Base-by-base conservation (phyloP, 2,888 invertebrate genomes). In the Asteroscopus sphinx region DNA sequence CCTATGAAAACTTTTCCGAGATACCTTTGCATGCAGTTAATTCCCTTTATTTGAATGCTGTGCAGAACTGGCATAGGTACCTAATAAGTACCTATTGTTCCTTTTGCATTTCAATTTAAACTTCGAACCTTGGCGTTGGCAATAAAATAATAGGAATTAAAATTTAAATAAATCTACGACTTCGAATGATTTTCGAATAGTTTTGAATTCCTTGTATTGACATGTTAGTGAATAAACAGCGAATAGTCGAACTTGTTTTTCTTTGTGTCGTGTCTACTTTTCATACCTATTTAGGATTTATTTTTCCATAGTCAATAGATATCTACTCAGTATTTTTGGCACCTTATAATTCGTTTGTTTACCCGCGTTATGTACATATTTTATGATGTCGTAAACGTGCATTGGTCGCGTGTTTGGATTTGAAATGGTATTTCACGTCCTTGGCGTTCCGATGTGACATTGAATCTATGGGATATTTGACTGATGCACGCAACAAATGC, bases 351-450 rank as follows among this genome's bases (percentile, higher is more conserved):
- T 17, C 7, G 12, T 41, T 58, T 37, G 32, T 51, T 40, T 33
- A 42, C 36, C 35, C 12, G 40, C 21, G 40, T 32, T 39, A 35
- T 0, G n/a, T 35, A 40, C 36, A 41, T 36, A 67, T 67, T 60
- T 49, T 44, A 49, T 32, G 44, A 40, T n/a, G 37, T 51, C 36
- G 40, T 64, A 59, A 68, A 71, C 45, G 80, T 83, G 85, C 80
- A 86, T 76, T 53, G 80, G 46, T 87, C 65, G 85, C 89, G 85
- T 88, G 86, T 69, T 52, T 57, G 35, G 36, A 33, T 53, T 32
- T 52, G 57, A 44, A 67, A 64, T 67, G 39, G 49, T 49, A 48
- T 41, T 47, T 25, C 7, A 11, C 13, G 69, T 46, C 72, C 77
- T 72, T 77, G 70, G 55, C 40, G 64, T 60, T 73, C 67, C 70